These are phyloP conservation scores for Sinonovacula constricta DNA, from an alignment of 1,140 invertebrate genomes.

Conservation along the genomic window DNA sequence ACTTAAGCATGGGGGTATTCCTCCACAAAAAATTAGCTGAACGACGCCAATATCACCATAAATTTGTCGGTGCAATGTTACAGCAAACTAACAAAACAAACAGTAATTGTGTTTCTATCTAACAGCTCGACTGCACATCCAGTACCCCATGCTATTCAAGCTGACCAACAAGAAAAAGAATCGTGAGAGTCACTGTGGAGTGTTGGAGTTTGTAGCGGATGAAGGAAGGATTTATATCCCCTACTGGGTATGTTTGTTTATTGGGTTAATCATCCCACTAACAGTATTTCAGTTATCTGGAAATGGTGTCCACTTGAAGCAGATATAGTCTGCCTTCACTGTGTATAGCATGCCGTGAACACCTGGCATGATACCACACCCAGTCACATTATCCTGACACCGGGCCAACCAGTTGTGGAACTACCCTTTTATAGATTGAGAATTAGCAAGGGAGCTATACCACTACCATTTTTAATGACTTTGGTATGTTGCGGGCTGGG, in stretches of 20 bases:
- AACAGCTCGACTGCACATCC: slow-evolving; percentile 94
- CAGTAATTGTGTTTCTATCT: too few species aligned
- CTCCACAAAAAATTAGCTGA: too few species aligned
- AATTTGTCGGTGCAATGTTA: too few species aligned
- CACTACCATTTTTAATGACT: background rate
- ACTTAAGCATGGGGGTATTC: too few species aligned
- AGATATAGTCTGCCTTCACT: background rate
- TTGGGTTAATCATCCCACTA: background rate
- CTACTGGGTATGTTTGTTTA: slow-evolving; percentile 89
- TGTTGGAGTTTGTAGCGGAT: slow-evolving; percentile 99
- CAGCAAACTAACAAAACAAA: too few species aligned
- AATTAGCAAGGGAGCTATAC: background rate
- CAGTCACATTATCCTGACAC: background rate
- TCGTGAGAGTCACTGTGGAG: slow-evolving; percentile 96
- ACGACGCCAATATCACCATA: too few species aligned
- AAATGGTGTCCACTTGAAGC: background rate
- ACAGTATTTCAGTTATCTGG: background rate
- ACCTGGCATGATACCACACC: background rate
- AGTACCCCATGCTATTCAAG: slow-evolving; percentile 99
- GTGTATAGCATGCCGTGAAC: background rate
- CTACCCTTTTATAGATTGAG: background rate
- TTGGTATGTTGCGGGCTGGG: too few species aligned
- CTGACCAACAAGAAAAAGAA: slow-evolving; percentile 92
- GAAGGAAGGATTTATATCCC: slow-evolving; percentile 99
- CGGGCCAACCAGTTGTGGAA: background rate